Evolutionary conservation across 2,797 vertebrate species (phyloP), one percentile per base, ranked within the genome.

Genomic region (Acanthurus tractus): DNA sequence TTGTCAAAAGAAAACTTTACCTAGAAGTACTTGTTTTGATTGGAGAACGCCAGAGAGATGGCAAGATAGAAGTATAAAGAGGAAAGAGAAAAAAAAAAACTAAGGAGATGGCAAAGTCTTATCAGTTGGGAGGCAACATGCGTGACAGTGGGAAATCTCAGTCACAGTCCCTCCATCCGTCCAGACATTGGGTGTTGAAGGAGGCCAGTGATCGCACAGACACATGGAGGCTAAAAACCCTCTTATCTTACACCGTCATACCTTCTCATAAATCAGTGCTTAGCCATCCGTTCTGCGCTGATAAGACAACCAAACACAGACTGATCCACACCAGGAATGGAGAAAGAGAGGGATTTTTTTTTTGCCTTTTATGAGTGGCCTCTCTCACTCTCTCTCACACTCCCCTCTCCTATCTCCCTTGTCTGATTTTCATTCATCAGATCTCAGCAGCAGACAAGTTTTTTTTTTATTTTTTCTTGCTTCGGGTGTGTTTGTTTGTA

Each of bases 181-280:
- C 52, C 77, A 67, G 72, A 64, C 70, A 75, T 20, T 44, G 25
- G 76, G 79, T 83, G 79, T 70, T 90, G 81, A 83, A 87, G 75
- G 72, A 82, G 70, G 67, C 73, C 85, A 22, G 70, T 81, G 89
- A 84, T 66, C 81, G 83, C 77, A 79, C 57, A 70, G 78, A 82
- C 84, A 76, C 88, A 86, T 74, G 49, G 73, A 89, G 83, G 80
- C 82, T 83, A 81, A 89, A 86, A 89, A 83, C 38, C 68, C 46
- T 81, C 91, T 92, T 92, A 94, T 93, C 92, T 81, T 70, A 61
- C 74, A 34, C 78, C 53, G 63, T 92, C 89, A 88, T 86, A 85
- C 89, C 85, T 86, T 61, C 64, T 91, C 87, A 87, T 90, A 88
- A 92, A 89, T 93, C 89, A 86, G 65, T 29, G 78, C 84, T 75